Percentiles rank a stretch among this genome's conserved stretches.
Conservation (phyloP, 1,140 invertebrate genomes). For the Papilio polyxenes region DNA sequence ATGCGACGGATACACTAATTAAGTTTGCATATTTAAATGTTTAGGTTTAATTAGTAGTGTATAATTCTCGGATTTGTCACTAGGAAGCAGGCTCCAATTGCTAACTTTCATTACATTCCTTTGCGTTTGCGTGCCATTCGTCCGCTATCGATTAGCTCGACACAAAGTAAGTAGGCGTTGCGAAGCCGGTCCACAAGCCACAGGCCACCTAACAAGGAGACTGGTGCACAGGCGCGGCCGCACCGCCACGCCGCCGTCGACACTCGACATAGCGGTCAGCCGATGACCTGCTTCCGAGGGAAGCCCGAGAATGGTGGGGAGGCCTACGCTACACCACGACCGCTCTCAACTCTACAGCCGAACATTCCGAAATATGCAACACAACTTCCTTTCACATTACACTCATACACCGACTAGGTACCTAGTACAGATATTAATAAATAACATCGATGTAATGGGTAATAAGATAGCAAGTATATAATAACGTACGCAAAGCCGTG, state of each 20-base stretch:
- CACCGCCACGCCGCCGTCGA: conserved; percentile 47
- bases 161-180: conserved; percentile 57
- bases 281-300: conserved; percentile 74
- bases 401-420: neutral
- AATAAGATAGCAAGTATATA: neutral
- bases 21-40: neutral
- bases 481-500: conserved; percentile 12
- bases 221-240: conserved; percentile 49
- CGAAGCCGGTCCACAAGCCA: conserved; percentile 53
- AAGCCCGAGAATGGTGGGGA: conserved; percentile 65
- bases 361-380: conserved; percentile 30
- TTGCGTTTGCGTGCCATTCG: conserved; percentile 51
- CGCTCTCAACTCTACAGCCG: neutral
- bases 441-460: neutral
- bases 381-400: conserved; percentile 27
- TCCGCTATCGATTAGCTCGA: conserved; percentile 51
- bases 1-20: neutral
- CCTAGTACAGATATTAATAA: neutral
- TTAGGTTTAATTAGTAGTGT: neutral
- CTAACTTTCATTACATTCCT: conserved; percentile 46
- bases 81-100: conserved; percentile 3
- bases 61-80: conserved; percentile 21
- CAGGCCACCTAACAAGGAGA: conserved; percentile 57
- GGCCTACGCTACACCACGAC: conserved; percentile 40
- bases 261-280: conserved; percentile 60